Base-by-base conservation (phyloP, 2,888 invertebrate species). In the Heliconius hortense region DNA sequence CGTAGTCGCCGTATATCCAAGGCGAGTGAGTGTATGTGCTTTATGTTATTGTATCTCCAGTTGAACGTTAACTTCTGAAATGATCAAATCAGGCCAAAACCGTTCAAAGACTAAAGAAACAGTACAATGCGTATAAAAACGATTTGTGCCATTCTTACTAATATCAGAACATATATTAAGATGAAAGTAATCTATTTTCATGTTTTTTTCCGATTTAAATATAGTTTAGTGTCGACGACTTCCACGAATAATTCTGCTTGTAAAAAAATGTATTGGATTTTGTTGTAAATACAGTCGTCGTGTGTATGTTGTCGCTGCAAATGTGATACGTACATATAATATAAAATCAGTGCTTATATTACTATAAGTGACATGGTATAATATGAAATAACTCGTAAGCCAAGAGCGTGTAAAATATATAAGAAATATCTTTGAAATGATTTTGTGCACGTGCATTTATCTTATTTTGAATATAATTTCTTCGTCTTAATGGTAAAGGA, bases 1-100 rank as follows among this genome's bases (percentile, higher is more conserved):
- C 69, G 74, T 68, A 43, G 24, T 48, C 53, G 48, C 53, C 59
- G 64, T 72, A 71, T 62, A 68, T 76, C 28, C 70, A 15, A 39
- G 7, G 26, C 62, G 56, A 43, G 39, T 56, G 56, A 74, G 24
- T 74, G 39, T 56, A 70, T 74, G 56, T 74, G 56, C 63, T 70
- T n/a, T 67, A 71, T 68, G 76, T 71, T 74, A 71, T 76, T 74
- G 35, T 67, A 74, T 67, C 48, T 71, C 67, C 26, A 67, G 48
- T 71, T 67, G 60, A 53, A 24, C n/a, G n/a, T 35, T 11, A 24
- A 39, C 56, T 53, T 70, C 43, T 13, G 4, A 39, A 35, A 39
- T 71, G 10, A 11, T 0, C 39, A 59, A 26, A 21, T 24, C 18
- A 43, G 35, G 39, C 26, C 24, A 39, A 60, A 60, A n/a, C 2